These are phyloP conservation scores for Arctia plantaginis DNA, from an alignment of 2,888 invertebrate species.

Conservation along the genomic window DNA sequence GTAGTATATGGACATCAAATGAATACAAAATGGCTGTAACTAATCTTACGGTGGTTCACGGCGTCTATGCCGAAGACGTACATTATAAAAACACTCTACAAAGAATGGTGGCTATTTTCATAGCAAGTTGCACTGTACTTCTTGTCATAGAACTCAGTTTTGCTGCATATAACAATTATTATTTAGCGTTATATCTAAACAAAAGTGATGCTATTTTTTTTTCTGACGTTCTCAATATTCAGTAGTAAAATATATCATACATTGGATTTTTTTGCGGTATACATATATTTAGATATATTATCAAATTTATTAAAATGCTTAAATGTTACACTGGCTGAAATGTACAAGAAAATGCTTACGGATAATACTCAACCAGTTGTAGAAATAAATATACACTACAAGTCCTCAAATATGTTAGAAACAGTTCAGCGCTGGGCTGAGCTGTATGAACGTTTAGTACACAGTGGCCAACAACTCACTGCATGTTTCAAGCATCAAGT, in stretches of 20 bases:
- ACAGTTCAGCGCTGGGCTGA: background rate
- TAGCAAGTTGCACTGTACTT: background rate
- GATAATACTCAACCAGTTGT: background rate
- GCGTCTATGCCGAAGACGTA: background rate
- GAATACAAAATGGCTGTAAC: background rate
- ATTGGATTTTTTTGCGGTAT: slow-evolving; percentile 2
- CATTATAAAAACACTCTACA: background rate
- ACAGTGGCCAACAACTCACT: slow-evolving; percentile 20
- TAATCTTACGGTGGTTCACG: background rate
- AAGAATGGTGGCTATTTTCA: background rate
- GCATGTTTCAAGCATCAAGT: slow-evolving; percentile 6
- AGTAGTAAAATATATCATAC: background rate
- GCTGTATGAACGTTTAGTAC: slow-evolving; percentile 18
- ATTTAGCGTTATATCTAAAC: background rate
- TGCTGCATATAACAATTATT: no score
- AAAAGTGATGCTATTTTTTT: background rate
- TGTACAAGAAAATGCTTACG: background rate
- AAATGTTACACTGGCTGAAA: background rate
- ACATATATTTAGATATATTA: background rate
- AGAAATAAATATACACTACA: background rate
- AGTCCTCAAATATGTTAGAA: background rate
- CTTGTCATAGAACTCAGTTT: background rate
- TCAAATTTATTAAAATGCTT: background rate
- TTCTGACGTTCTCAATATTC: background rate
- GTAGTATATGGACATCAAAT: background rate